Evolutionary conservation across 2,888 invertebrate species (phyloP), one percentile per base, ranked within the genome.

Genomic region (Zygaena filipendulae): DNA sequence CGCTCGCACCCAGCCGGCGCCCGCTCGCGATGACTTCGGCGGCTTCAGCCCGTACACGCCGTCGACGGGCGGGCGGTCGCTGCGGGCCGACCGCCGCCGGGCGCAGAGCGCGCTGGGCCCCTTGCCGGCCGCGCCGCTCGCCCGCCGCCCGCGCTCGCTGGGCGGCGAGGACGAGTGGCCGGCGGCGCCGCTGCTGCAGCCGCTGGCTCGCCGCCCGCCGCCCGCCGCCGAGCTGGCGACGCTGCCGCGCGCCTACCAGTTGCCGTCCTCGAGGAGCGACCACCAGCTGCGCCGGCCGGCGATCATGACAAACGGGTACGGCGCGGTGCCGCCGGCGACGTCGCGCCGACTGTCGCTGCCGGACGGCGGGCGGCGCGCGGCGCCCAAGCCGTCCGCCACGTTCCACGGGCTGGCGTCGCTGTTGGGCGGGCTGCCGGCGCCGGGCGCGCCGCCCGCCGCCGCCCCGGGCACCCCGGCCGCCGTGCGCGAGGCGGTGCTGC

Each of bases 401-500:
- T 85, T 85, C 57, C 85, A 85, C 44, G 84, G 84, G 4, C 55
- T 84, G 36, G 57, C 75, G 18, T 69, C 51, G 8, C 49, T 75
- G 39, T 40, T 64, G 45, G 70, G 63, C 1, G 52, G 53, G 2
- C 47, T 56, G 23, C 60, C 64, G 3, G 28, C 55, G n/a, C 44
- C 62, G 43, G 64, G 64, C 8, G 61, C 70, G 47, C 69, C 77
- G 43, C 43, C 42, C 53, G 84, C 71, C 38, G 44, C 42, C 53
- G 84, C 71, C 38, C 84, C 60, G 10, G 70, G 72, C 46, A 85
- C 85, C 13, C 84, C 85, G 8, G 83, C 84, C 4, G 84, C 87
- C 12, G 87, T 88, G 13, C 75, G 87, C 1, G 87, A 88, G 42
- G 88, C 88, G 4, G 86, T 88, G 22, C 83, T 86, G 37, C 87